Evolutionary conservation across 2,797 vertebrate genomes (phyloP).

Genomic region (Sphenodon punctatus): DNA sequence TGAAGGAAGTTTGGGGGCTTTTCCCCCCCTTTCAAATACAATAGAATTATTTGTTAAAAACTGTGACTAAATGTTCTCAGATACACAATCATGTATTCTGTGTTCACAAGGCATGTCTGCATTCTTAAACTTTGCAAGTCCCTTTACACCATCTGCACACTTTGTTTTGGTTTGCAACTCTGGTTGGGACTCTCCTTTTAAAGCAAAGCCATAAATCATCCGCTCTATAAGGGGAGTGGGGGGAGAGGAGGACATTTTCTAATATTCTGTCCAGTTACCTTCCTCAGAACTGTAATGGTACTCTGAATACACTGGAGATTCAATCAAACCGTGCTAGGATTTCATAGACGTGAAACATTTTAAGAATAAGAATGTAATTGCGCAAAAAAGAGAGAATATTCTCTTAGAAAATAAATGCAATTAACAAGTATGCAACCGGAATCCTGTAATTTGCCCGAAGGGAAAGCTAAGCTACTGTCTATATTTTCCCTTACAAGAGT

Average conservation of each 20-base stretch:
- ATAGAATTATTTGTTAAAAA: no score
- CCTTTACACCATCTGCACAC: neutral
- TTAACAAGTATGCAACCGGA: fast-evolving
- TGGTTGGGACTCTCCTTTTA: neutral
- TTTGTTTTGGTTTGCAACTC: slow-evolving; percentile 5
- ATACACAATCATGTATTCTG: neutral
- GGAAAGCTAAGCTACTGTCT: neutral
- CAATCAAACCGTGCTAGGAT: neutral
- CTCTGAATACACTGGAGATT: neutral
- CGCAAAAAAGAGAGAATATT: neutral
- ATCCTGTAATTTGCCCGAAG: neutral
- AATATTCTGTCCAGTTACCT: neutral
- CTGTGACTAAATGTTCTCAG: no score
- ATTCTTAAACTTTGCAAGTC: slow-evolving; percentile 30
- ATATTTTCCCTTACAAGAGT: neutral
- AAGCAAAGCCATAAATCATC: slow-evolving; percentile 33
- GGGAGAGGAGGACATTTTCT: neutral
- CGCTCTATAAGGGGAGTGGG: no score
- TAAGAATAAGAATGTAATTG: neutral
- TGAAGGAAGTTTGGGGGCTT: no score
- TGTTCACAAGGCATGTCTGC: neutral
- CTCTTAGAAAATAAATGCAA: fast-evolving
- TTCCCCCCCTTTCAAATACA: no score
- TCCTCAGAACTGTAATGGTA: neutral
- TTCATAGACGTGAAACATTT: neutral